Base-by-base conservation (phyloP, 2,888 invertebrate species). In the Pyrrhia umbra region DNA sequence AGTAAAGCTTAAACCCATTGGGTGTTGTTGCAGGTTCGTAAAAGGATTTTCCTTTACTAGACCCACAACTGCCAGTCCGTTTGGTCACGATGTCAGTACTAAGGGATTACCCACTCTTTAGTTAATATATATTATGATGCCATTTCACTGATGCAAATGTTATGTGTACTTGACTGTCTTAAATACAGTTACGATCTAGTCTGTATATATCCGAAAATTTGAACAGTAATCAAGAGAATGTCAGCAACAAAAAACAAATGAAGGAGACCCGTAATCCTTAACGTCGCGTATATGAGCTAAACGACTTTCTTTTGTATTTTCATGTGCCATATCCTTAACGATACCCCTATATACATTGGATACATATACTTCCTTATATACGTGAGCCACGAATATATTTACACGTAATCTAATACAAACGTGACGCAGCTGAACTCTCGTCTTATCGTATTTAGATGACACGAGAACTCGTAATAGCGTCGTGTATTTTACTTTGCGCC, bases 391-490 rank as follows among this genome's bases (percentile, higher is more conserved):
- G 27, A 58, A 68, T 42, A 20, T 50, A 54, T 56, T 56, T 73
- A 57, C 74, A 43, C 50, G 40, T 68, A 71, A 73, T 57, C 30
- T 34, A 63, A 71, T 55, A 43, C 25, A 50, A 34, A 58, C 63
- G 68, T 68, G 57, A 51, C 73, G 21, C 18, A 52, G 15, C 42
- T 30, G 46, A 67, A 58, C 39, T 55, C 27, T 56, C 20, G 25
- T 16, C 46, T 68, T 68, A 68, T 73, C 50, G 54, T 15, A 55
- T 68, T 46, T 16, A 43, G 25, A 60, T 57, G 51, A 57, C 30
- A 62, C 20, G 57, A 63, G 56, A 75, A 67, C 25, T 68, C 54
- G 57, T 62, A 60, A 57, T 71, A 58, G 18, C 56, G 50, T 60
- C 52, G 40, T 43, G 45, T 55, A 58, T 65, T 68, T 69, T 60